Evolutionary conservation across 2,113 vertebrate genomes (phyloP), one percentile per base, ranked within the genome.

Genomic region (Anguilla japonica): DNA sequence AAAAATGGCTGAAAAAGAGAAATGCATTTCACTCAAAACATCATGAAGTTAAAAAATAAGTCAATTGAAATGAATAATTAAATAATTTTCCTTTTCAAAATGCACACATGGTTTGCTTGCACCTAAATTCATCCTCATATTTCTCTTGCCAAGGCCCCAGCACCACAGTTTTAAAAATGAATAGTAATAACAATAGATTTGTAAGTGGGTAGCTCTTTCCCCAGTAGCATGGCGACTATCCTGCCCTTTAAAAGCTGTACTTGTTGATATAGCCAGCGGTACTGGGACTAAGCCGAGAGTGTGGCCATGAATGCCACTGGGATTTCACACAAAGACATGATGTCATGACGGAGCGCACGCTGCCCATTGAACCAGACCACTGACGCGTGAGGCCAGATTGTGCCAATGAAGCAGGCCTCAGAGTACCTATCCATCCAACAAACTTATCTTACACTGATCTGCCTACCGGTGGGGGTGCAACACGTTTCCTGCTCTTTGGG

Each of bases 271-370:
- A 92, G 92, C 91, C 93, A 92, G 90, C 88, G 91, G 91, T 90
- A 87, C 93, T 90, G 92, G 60, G 81, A 88, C 91, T 95, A 94
- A 96, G 93, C 94, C 92, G 92, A 92, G 93, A 86, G 92, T 89
- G 91, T 92, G 86, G 87, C 90, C 89, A 91, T 97, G 95, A 96
- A 97, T 96, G 91, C 93, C 93, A 91, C 93, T 87, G 57, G 96
- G 97, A 98, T 99, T 97, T 97, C 91, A 95, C 95, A 92, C 94
- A 95, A 96, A 98, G 97, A 97, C 93, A 96, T 97, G 96, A 96
- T 96, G 97, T 98, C 97, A 98, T 97, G 96, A 94, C 95, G 93
- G 94, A 96, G 95, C 95, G 91, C 87, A 94, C 87, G 92, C 93
- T 90, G 91, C 88, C 96, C 96, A 97, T 98, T 98, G 96, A 97